A percentile compares a stretch with the other conserved stretches of the same genome.
Evolutionary conservation across 2,888 invertebrate species (phyloP).

Genomic region (Perdita meconis): DNA sequence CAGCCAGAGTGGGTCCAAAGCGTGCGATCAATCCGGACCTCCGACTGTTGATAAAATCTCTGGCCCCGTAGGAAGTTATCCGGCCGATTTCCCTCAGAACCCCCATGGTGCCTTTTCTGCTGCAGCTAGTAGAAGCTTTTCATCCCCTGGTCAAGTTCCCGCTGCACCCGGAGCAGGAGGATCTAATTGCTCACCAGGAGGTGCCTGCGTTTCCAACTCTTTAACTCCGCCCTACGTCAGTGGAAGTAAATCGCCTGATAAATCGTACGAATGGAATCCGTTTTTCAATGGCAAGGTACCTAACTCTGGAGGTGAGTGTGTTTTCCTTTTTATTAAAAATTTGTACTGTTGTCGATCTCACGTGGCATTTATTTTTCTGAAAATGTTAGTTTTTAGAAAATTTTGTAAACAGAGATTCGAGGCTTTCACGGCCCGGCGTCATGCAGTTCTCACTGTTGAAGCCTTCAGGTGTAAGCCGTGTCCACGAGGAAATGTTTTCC

Average conservation of each 20-base stretch:
- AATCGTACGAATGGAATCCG: constrained; percentile 38
- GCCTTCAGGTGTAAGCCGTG: too few relatives aligned
- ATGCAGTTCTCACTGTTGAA: too few relatives aligned
- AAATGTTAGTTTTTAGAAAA: too few relatives aligned
- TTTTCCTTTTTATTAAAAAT: too few relatives aligned
- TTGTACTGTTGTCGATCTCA: too few relatives aligned
- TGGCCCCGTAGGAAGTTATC: constrained; percentile 6
- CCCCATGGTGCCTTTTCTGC: background rate
- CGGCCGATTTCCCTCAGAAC: constrained; percentile 3
- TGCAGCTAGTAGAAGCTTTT: too few relatives aligned
- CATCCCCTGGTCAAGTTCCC: too few relatives aligned
- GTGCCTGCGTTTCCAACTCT: too few relatives aligned
- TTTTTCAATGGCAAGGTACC: constrained; percentile 37
- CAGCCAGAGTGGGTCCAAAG: background rate
- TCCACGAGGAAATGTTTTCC: too few relatives aligned
- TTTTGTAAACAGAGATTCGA: too few relatives aligned
- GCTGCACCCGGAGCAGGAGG: background rate
- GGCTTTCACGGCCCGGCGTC: too few relatives aligned
- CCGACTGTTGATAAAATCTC: background rate
- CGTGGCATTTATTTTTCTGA: too few relatives aligned
- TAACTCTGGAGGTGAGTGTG: background rate
- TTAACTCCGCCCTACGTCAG: background rate
- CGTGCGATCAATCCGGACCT: constrained; percentile 1
- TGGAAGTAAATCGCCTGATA: background rate
- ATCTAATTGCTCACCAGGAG: background rate